A percentile compares a stretch with the other conserved stretches of the same genome.
These are phyloP conservation scores for Acanthopagrus latus DNA, from an alignment of 2,797 vertebrate genomes.

Conservation along the genomic window DNA sequence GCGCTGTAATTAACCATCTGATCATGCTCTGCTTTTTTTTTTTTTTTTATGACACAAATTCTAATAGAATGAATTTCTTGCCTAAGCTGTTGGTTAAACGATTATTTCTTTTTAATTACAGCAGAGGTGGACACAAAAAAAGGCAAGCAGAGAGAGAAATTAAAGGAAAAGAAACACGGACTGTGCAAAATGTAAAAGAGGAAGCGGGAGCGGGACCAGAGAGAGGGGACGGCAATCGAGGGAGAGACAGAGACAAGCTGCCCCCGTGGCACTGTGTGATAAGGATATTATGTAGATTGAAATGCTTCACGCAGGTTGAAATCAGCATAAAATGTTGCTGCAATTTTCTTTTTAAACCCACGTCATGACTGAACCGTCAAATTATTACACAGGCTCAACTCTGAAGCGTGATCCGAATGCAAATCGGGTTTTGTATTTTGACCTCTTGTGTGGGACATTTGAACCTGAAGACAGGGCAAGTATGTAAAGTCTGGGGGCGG, in stretches of 20 bases:
- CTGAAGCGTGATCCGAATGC: constrained; percentile 47
- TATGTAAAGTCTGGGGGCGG: neutral
- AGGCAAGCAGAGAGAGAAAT: constrained; percentile 8
- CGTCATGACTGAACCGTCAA: constrained; percentile 46
- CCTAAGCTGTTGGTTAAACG: constrained; percentile 25
- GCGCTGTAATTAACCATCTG: constrained; percentile 15
- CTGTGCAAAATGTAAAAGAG: constrained; percentile 47
- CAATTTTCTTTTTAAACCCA: constrained; percentile 65
- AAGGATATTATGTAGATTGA: constrained; percentile 75
- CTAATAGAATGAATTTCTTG: constrained; percentile 18
- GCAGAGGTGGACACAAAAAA: neutral
- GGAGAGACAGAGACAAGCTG: constrained; percentile 46
- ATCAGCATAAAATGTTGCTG: constrained; percentile 70
- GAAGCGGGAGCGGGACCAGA: constrained; percentile 11
- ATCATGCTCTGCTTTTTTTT: neutral
- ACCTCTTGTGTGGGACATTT: constrained; percentile 20
- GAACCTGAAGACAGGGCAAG: neutral
- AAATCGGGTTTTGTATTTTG: constrained; percentile 30
- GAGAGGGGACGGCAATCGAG: constrained; percentile 35
- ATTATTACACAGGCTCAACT: constrained; percentile 57
- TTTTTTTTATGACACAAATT: constrained; percentile 18
- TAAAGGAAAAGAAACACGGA: constrained; percentile 30
- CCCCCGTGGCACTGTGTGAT: constrained; percentile 68
- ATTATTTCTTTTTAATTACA: constrained; percentile 15
- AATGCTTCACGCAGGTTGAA: constrained; percentile 68